Evolutionary conservation across 1,140 invertebrate species (phyloP).

Genomic region (Trissolcus basalis): DNA sequence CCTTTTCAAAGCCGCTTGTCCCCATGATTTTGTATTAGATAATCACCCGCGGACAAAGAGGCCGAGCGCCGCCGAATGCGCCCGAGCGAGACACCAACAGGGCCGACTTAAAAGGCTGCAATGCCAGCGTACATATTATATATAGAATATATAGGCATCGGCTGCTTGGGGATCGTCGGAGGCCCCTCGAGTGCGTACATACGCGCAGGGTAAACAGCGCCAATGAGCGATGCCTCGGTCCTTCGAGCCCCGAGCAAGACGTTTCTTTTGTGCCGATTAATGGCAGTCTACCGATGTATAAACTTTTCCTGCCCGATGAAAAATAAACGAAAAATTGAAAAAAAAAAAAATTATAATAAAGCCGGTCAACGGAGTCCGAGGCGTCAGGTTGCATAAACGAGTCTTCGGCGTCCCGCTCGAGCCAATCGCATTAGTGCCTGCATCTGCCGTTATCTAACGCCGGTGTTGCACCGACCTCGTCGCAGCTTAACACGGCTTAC

Average conservation of each 20-base stretch:
- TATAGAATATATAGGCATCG: constrained; percentile 26
- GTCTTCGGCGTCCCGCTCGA: neutral
- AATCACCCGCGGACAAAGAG: constrained; percentile 56
- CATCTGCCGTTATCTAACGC: constrained; percentile 5
- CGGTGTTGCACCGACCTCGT: neutral
- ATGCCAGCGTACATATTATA: constrained; percentile 31
- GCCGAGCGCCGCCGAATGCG: neutral
- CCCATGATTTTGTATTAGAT: constrained; percentile 62
- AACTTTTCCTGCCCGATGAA: constrained; percentile 37
- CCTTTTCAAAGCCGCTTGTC: constrained; percentile 44
- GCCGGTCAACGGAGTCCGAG: neutral
- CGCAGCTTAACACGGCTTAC: constrained; percentile 11
- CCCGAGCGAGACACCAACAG: neutral
- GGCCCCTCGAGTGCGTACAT: constrained; percentile 48
- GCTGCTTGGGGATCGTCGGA: constrained; percentile 19
- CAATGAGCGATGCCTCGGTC: constrained; percentile 37
- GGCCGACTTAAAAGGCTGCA: constrained; percentile 49
- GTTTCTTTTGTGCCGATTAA: constrained; percentile 54
- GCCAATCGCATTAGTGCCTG: too few relatives aligned
- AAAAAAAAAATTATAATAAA: too few relatives aligned
- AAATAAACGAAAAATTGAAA: too few relatives aligned
- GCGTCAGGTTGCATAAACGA: constrained; percentile 35
- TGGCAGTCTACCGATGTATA: constrained; percentile 50
- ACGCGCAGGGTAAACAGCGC: constrained; percentile 53
- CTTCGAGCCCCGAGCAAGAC: constrained; percentile 47